Base-by-base conservation (phyloP, 1,140 invertebrate genomes). In the Drosophila tani region DNA sequence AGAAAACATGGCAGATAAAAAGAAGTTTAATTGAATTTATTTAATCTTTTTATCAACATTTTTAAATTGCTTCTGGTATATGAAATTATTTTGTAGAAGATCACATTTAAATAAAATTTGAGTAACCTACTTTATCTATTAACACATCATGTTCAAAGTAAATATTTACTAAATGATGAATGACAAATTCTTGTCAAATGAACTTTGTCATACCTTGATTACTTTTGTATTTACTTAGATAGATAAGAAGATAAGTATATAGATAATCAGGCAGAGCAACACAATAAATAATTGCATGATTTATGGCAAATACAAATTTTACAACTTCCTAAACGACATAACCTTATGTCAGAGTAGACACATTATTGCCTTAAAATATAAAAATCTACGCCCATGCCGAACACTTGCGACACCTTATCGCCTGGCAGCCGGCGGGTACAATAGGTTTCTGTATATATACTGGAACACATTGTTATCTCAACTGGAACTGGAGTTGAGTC, bases 401-500 rank as follows among this genome's bases (percentile, higher is more conserved):
- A 35, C 40, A 53, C 38, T 70, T 53, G 63, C 35, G 67, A 11
- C 21, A 40, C 24, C 38, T 70, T 70, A 68, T 70, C 67, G 63
- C 50, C 5, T 38, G 35, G 6, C 40, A 41, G 40, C 15, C 19
- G 29, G 27, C 29, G 27, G 55, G 64, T 21, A 68, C 64, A 68
- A 70, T 40, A 9, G 19, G 67, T 68, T 68, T 46, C 14, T 70
- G 67, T 49, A 53, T 41, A 63, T 53, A 43, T 40, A 78, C 64
- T 46, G 35, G 58, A 63, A 57, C 47, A 38, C 56, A 50, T 53
- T 86, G 75, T 83, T 87, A 83, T 88, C 83, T 68, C 53, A 69
- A 75, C 69, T 82, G 79, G 46, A 70, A 67, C 46, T 62, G 41
- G 40, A 83, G 73, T 77, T 81, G 46, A 87, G 80, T 56, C 60